Percentiles rank a stretch among this genome's conserved stretches.
phyloP scores from a whole-genome alignment of 2,797 vertebrate species.

The Alectoris magna region DNA sequence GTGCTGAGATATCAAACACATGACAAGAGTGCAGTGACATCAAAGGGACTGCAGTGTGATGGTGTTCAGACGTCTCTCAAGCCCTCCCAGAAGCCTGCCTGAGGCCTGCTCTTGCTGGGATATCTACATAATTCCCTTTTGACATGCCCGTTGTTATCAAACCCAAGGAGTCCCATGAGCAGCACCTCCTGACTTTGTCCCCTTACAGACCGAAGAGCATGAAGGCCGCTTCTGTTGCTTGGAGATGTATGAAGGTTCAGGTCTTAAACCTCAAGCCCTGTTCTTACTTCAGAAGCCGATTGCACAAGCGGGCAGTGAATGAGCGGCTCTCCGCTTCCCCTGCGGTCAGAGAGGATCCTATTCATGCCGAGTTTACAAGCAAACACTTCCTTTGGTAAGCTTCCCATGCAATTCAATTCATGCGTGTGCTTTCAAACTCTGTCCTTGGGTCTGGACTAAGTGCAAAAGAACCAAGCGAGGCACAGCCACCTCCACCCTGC shows the following conservation, averaged over 20 bases:
- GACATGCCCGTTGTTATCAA: slow-evolving; percentile 25
- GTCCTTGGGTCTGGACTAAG: slow-evolving; percentile 2
- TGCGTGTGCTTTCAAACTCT: slow-evolving; percentile 1
- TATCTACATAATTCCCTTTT: slow-evolving; percentile 26
- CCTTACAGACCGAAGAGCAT: neutral
- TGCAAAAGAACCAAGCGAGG: neutral
- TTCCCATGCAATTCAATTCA: slow-evolving; percentile 49
- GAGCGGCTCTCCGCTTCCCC: slow-evolving; percentile 55
- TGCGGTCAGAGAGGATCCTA: slow-evolving; percentile 69
- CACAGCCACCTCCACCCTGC: neutral
- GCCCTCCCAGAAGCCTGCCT: slow-evolving; percentile 23
- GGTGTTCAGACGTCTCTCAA: slow-evolving; percentile 51
- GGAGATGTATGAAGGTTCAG: slow-evolving; percentile 36
- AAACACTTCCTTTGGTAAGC: slow-evolving; percentile 66
- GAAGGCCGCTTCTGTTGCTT: slow-evolving; percentile 61
- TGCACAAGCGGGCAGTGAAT: slow-evolving; percentile 62
- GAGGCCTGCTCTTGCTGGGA: neutral
- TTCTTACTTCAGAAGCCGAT: slow-evolving; percentile 62
- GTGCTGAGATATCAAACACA: slow-evolving; percentile 38
- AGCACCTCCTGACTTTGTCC: slow-evolving; percentile 59
- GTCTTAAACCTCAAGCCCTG: slow-evolving; percentile 67
- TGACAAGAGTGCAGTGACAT: slow-evolving; percentile 2
- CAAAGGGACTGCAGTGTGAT: slow-evolving; percentile 42
- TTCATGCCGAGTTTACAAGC: slow-evolving; percentile 61
- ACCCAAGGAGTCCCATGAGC: slow-evolving; percentile 51